Conservation (phyloP, 2,797 vertebrate species). For the Pantherophis alleghaniensis region DNA sequence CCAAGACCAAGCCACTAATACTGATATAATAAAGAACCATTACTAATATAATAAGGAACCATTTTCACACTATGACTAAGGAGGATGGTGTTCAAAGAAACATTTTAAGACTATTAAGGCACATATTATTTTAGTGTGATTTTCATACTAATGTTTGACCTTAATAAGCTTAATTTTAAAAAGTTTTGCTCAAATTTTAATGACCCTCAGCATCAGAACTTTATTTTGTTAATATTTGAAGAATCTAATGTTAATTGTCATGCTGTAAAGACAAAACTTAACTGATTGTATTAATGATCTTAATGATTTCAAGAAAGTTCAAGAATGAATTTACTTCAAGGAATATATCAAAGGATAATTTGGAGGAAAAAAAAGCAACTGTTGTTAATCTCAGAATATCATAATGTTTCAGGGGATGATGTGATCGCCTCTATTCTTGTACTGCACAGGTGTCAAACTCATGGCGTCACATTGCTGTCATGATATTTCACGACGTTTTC, state of each 20-base stretch:
- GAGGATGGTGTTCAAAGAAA: constrained; percentile 40
- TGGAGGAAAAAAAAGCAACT: not conserved
- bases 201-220: constrained; percentile 28
- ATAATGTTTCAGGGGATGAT: not conserved
- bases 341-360: constrained; percentile 47
- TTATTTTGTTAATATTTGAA: not conserved
- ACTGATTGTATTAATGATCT: not conserved
- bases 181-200: constrained; percentile 36
- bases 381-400: constrained; percentile 45
- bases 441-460: not conserved
- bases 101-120: constrained; percentile 47
- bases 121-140: constrained; percentile 47
- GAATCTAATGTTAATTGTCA: constrained; percentile 8
- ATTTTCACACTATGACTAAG: constrained; percentile 49
- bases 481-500: too few species aligned
- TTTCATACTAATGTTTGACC: constrained; percentile 56
- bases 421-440: not conserved
- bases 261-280: constrained; percentile 41
- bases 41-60: constrained; percentile 45
- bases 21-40: constrained; percentile 46
- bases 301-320: constrained; percentile 41
- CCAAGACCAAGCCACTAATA: constrained; percentile 53
- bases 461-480: too few species aligned
- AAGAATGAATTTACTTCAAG: constrained; percentile 28
- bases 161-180: constrained; percentile 45